Percentiles rank a stretch among this genome's conserved stretches.
These are phyloP conservation scores for Botia kubotai DNA, from an alignment of 2,797 vertebrate species.

Conservation along the genomic window DNA sequence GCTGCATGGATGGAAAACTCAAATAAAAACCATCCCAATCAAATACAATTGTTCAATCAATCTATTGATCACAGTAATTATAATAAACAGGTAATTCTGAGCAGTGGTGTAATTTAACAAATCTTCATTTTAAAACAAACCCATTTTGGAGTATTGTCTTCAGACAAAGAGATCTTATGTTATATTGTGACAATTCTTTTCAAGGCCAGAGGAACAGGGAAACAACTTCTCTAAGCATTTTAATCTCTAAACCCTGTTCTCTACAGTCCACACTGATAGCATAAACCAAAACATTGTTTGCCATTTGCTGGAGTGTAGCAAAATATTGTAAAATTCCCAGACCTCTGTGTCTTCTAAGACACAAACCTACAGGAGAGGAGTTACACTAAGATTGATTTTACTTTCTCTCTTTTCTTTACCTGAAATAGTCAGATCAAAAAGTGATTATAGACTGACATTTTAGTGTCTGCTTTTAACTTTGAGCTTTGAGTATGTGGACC, in stretches of 20 bases:
- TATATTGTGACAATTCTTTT: conserved; percentile 32
- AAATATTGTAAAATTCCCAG: neutral
- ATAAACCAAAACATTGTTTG: conserved; percentile 48
- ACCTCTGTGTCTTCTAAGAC: neutral
- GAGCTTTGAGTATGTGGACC: conserved; percentile 6
- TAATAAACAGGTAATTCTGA: neutral
- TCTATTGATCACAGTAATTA: neutral
- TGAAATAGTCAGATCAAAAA: neutral
- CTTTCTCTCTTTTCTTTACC: neutral
- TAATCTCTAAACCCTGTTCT: conserved; percentile 38
- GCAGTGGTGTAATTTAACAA: neutral
- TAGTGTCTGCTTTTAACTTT: neutral
- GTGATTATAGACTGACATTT: neutral
- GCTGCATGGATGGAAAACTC: neutral
- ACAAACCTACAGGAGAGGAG: conserved; percentile 5
- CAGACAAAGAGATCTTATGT: neutral
- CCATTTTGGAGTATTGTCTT: neutral
- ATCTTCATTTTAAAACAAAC: neutral
- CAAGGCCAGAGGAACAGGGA: conserved; percentile 50
- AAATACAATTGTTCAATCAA: neutral
- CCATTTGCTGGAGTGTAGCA: conserved; percentile 10
- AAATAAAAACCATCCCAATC: neutral
- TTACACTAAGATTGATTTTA: neutral
- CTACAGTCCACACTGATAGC: conserved; percentile 42
- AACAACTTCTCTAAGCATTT: neutral